phyloP scores from a whole-genome alignment of 2,113 vertebrate species.

The Octodon degus region DNA sequence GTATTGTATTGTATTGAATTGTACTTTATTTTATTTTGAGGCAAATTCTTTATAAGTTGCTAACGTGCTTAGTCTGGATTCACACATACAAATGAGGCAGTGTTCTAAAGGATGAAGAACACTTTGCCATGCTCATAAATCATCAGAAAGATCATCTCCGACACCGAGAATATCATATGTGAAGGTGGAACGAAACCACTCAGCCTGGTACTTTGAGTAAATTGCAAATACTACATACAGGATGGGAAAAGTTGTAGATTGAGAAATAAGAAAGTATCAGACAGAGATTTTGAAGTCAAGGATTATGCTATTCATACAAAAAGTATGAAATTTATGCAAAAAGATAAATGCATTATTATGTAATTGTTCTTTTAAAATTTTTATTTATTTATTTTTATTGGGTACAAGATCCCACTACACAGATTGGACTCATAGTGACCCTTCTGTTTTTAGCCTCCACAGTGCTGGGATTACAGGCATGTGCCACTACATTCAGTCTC shows the following conservation, averaged over 20 bases:
- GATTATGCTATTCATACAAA: background rate
- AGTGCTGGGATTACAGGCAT: too few species aligned
- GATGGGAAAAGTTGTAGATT: background rate
- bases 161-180: background rate
- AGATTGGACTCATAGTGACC: too few species aligned
- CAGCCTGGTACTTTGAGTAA: background rate
- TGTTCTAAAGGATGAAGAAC: background rate
- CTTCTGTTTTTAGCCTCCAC: too few species aligned
- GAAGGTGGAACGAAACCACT: background rate
- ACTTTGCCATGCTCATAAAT: background rate
- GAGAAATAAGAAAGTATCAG: background rate
- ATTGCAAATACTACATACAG: background rate
- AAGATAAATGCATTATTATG: background rate
- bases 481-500: too few species aligned
- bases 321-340: background rate
- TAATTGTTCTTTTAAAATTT: background rate
- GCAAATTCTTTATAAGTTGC: background rate
- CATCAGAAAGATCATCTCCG: background rate
- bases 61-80: background rate
- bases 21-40: background rate
- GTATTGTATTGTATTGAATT: too few species aligned
- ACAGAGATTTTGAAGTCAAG: background rate
- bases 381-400: too few species aligned
- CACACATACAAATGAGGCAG: background rate
- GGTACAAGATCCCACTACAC: too few species aligned